A percentile compares a stretch with the other conserved stretches of the same genome.
phyloP scores from a whole-genome alignment of 2,797 vertebrate genomes.

The Spinus olivaceus region DNA sequence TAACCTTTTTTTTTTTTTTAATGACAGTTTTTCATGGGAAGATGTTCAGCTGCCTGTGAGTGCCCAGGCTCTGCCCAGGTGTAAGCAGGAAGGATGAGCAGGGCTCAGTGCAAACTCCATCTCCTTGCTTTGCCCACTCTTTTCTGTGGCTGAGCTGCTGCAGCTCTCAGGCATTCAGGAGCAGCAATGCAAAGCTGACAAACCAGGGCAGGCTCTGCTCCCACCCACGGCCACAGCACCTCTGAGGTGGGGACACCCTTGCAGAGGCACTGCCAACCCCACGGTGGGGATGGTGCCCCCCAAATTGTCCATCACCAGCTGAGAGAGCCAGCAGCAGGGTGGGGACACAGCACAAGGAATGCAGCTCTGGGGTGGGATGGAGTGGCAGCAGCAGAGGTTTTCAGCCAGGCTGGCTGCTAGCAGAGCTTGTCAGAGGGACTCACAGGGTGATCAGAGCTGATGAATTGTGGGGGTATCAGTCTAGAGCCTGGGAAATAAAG shows the following conservation, averaged over 20 bases:
- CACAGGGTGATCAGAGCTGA: background rate
- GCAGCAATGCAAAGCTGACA: background rate
- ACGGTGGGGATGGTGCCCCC: background rate
- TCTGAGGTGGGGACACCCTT: background rate
- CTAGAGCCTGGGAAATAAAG: background rate
- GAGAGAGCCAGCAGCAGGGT: background rate
- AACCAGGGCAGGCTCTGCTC: background rate
- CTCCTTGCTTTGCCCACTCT: background rate
- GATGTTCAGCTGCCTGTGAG: background rate
- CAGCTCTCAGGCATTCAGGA: background rate
- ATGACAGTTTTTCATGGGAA: conserved; percentile 2
- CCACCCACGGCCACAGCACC: background rate
- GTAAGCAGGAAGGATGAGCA: background rate
- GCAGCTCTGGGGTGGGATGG: background rate
- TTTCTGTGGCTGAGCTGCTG: background rate
- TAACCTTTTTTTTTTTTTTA: background rate
- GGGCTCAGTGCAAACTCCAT: background rate
- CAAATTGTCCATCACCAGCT: background rate
- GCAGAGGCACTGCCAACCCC: background rate
- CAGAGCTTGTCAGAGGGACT: background rate
- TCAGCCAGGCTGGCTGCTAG: background rate
- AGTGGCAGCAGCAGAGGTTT: background rate
- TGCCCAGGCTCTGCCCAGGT: background rate
- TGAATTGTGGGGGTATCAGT: background rate
- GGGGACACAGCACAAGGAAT: background rate